These are phyloP conservation scores for Hephaestus fuliginosus DNA, from an alignment of 2,797 vertebrate species.

Conservation along the genomic window DNA sequence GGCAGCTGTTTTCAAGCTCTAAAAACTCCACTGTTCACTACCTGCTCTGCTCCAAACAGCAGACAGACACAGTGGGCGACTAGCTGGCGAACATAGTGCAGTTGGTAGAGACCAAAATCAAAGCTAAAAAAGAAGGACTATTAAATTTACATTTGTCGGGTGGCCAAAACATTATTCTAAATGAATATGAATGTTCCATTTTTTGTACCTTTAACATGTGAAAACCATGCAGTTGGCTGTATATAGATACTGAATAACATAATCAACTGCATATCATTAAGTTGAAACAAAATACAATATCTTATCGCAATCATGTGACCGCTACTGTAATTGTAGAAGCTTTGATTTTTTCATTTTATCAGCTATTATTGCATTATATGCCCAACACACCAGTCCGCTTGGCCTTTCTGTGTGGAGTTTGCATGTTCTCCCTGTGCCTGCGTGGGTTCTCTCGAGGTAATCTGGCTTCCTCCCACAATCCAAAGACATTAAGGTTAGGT, in stretches of 20 bases:
- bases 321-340: neutral
- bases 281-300: neutral
- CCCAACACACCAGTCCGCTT: neutral
- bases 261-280: neutral
- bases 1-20: neutral
- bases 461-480: no score
- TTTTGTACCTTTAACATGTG: neutral
- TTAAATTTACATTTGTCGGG: no score
- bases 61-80: neutral
- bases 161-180: neutral
- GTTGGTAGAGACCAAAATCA: no score
- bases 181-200: neutral
- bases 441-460: no score
- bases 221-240: neutral
- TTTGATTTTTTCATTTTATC: constrained; percentile 2
- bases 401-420: no score
- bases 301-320: neutral
- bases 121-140: neutral
- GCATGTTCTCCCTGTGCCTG: no score
- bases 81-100: neutral
- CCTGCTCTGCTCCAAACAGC: neutral
- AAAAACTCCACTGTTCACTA: neutral
- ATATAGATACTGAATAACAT: neutral
- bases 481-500: no score
- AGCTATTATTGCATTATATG: neutral